Conservation (phyloP, 2,888 invertebrate genomes). For the Rutpela maculata region DNA sequence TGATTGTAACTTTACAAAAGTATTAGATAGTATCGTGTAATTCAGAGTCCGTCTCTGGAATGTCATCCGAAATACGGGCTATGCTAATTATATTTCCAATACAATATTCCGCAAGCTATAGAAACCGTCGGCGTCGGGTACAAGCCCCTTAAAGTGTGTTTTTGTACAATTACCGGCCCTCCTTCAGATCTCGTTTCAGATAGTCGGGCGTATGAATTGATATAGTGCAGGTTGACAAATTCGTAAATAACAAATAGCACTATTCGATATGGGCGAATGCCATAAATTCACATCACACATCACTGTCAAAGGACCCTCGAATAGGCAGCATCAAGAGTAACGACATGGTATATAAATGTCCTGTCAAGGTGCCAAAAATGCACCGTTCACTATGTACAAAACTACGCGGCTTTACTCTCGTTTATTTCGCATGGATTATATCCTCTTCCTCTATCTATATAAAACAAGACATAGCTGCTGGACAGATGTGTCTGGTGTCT, state of each 20-base stretch:
- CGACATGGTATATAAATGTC: slow-evolving; percentile 52
- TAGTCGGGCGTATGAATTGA: not conserved
- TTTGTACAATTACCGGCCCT: not conserved
- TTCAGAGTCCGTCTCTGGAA: no score
- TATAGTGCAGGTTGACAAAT: not conserved
- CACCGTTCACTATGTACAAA: not conserved
- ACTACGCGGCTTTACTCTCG: not conserved
- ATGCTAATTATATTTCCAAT: no score
- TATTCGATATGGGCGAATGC: not conserved
- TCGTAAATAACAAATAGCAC: not conserved
- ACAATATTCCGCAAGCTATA: no score
- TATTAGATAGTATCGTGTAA: no score
- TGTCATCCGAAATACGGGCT: no score
- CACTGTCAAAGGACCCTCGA: slow-evolving; percentile 27
- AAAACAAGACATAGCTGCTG: not conserved
- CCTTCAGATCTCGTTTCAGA: not conserved
- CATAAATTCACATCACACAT: not conserved
- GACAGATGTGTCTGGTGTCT: not conserved
- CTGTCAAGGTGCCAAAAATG: slow-evolving; percentile 53
- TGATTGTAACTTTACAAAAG: no score
- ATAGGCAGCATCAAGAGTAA: slow-evolving; percentile 46
- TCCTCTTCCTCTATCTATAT: not conserved
- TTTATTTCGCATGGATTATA: not conserved
- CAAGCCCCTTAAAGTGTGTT: not conserved
- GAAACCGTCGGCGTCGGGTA: no score